Percentiles rank a stretch among this genome's conserved stretches.
Conservation (phyloP, 2,888 invertebrate species). For the Notodonta ziczac region DNA sequence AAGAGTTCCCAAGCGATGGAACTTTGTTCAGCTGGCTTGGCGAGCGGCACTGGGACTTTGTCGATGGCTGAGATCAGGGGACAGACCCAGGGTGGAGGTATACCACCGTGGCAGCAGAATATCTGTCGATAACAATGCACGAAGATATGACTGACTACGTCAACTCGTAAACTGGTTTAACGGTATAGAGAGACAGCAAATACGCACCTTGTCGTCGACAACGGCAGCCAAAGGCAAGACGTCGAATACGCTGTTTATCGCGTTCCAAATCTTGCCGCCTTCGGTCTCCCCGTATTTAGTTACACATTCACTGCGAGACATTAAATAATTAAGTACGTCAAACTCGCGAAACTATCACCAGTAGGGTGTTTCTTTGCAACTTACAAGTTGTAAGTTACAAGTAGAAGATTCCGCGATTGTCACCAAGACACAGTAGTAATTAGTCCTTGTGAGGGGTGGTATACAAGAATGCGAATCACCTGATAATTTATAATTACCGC, state of each 20-base stretch:
- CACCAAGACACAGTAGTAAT: too few species aligned
- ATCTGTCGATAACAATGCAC: conserved; percentile 71
- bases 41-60: conserved; percentile 86
- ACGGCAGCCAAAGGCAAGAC: conserved; percentile 89
- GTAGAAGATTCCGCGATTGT: too few species aligned
- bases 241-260: conserved; percentile 89
- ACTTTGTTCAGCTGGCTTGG: conserved; percentile 87
- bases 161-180: not conserved
- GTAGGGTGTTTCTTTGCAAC: too few species aligned
- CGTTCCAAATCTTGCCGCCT: conserved; percentile 87
- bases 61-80: conserved; percentile 86
- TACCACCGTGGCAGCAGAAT: conserved; percentile 92
- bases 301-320: conserved; percentile 85
- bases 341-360: too few species aligned
- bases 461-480: too few species aligned
- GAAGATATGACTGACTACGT: not conserved
- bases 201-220: conserved; percentile 86
- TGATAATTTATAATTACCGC: too few species aligned
- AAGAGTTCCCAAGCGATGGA: conserved; percentile 91
- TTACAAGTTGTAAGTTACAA: too few species aligned
- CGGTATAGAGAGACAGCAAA: not conserved
- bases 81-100: conserved; percentile 88
- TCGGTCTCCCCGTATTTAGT: conserved; percentile 87
- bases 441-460: too few species aligned
- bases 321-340: not conserved